These are phyloP conservation scores for Pseudorhombus dupliciocellatus DNA, from an alignment of 2,113 vertebrate species.

Conservation along the genomic window DNA sequence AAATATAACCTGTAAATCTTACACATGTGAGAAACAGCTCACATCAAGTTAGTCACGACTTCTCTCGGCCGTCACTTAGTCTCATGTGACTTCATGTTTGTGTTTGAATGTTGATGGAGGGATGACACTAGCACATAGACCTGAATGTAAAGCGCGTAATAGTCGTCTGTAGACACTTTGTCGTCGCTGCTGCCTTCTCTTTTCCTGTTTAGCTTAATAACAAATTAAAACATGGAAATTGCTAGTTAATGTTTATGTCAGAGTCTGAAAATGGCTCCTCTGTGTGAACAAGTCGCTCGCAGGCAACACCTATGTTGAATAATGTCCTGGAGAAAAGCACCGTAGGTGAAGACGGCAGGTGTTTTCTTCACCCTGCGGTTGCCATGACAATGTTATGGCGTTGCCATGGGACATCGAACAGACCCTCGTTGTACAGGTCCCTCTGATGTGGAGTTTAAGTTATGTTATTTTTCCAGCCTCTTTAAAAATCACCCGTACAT, in stretches of 20 bases:
- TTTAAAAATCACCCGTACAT: conserved; percentile 35
- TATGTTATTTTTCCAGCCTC: conserved; percentile 49
- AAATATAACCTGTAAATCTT: conserved; percentile 30
- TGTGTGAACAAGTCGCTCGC: conserved; percentile 33
- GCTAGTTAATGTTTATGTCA: conserved; percentile 50
- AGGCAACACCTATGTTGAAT: conserved; percentile 46
- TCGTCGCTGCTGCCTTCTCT: conserved; percentile 2
- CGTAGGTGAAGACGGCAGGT: conserved; percentile 48
- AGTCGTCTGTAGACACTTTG: conserved; percentile 19
- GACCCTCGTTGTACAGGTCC: conserved; percentile 43
- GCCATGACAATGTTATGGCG: conserved; percentile 36
- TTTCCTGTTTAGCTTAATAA: conserved; percentile 34
- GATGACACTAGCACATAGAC: conserved; percentile 19
- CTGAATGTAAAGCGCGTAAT: neutral
- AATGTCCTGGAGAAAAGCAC: conserved; percentile 40
- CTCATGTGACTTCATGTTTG: conserved; percentile 25
- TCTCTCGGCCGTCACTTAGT: conserved; percentile 31
- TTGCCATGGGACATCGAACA: conserved; percentile 54
- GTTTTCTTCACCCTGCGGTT: conserved; percentile 50
- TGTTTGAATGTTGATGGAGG: conserved; percentile 1
- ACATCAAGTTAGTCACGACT: conserved; percentile 3
- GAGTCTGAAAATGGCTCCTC: conserved; percentile 23
- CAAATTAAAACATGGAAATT: conserved; percentile 48
- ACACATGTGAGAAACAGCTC: conserved; percentile 31
- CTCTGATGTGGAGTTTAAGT: conserved; percentile 35